phyloP scores from a whole-genome alignment of 1,140 invertebrate species.

The Pseudomyrmex gracilis region DNA sequence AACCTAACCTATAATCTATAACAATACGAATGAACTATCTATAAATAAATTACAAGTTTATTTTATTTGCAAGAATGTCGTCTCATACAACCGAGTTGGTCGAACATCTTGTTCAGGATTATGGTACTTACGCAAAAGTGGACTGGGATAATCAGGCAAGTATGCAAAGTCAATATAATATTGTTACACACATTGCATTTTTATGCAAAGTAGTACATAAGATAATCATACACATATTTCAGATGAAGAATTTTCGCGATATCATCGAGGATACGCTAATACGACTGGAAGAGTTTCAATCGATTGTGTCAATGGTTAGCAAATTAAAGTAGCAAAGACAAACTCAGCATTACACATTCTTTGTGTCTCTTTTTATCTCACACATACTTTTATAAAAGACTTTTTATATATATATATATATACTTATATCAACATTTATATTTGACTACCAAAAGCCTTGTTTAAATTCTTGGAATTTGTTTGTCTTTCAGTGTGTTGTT shows the following conservation, averaged over 20 bases:
- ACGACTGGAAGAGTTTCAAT: slow-evolving; percentile 78
- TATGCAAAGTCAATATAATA: slow-evolving; percentile 15
- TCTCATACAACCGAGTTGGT: slow-evolving; percentile 52
- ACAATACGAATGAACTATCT: neutral
- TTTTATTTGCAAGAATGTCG: slow-evolving; percentile 42
- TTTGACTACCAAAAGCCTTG: too few species aligned
- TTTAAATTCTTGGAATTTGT: too few species aligned
- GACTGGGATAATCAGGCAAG: slow-evolving; percentile 70
- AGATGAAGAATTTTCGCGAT: slow-evolving; percentile 74
- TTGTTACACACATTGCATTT: neutral
- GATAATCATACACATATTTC: slow-evolving; percentile 14
- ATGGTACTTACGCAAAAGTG: slow-evolving; percentile 74
- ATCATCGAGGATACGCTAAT: slow-evolving; percentile 77
- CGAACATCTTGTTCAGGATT: slow-evolving; percentile 74
- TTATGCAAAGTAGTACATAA: neutral
- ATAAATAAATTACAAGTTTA: neutral
- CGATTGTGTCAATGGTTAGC: slow-evolving; percentile 78
- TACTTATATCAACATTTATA: too few species aligned
- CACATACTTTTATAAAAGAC: too few species aligned
- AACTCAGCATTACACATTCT: too few species aligned
- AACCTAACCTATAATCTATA: slow-evolving; percentile 57
- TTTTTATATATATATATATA: too few species aligned
- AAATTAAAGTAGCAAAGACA: neutral
- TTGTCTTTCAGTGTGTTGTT: too few species aligned
- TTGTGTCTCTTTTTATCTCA: too few species aligned